Base-by-base conservation (phyloP, 2,797 vertebrate species). In the Serranus cabrilla region DNA sequence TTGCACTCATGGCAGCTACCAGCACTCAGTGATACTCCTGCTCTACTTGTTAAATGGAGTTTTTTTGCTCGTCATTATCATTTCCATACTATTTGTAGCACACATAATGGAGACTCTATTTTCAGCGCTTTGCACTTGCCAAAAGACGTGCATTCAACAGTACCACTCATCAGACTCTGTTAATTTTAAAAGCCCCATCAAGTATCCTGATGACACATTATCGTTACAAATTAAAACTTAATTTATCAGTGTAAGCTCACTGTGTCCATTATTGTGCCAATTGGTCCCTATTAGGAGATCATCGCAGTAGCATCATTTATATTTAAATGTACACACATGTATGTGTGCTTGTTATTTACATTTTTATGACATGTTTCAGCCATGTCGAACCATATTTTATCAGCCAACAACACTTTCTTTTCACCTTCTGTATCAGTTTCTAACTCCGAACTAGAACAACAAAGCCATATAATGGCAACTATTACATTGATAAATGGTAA, bases 1-100 rank as follows among this genome's bases (percentile, higher is more conserved):
- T 92, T 92, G 86, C 68, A 50, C 77, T 82, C 39, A 80, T 61
- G 71, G 87, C 76, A 86, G 71, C 76, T 77, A 80, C 71, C 49
- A 68, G 62, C 47, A 80, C 72, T 79, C 73, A 72, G 46, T 51
- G 39, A 84, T 83, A 78, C 56, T 64, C 73, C 81, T 76, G 39
- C 58, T 51, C 13, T 61, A 64, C 46, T 83, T 66, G 55, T 85
- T 79, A 39, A 52, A 66, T 66, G 39, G 40, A 42, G 11, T 43
- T 52, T 23, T 42, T 56, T 54, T 52, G 21, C 63, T 52, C 37
- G 13, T 66, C 62, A 45, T 74, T 67, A 76, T 67, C 59, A 80
- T 71, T 76, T 74, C 47, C 43, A 62, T 54, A 69, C 16, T 51
- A 62, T 66, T 52, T 69, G 60, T 56, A 58, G 72, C 14, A 12